A percentile compares a stretch with the other conserved stretches of the same genome.
phyloP scores from a whole-genome alignment of 2,797 vertebrate species.

The Chanos chanos region DNA sequence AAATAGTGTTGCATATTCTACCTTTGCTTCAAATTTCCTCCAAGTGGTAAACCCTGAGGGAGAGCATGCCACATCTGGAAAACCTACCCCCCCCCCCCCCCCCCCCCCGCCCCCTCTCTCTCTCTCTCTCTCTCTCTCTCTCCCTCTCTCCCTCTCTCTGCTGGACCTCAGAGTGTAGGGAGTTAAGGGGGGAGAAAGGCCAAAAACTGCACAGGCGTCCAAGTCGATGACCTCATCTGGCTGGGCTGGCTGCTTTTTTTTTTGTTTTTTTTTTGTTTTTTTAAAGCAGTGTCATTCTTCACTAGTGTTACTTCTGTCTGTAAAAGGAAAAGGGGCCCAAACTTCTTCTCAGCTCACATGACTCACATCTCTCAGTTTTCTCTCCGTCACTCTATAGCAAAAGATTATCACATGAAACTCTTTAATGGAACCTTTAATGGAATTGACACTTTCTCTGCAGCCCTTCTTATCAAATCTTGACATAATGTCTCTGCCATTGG shows the following conservation, averaged over 20 bases:
- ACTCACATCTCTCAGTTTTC: no score
- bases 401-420: no score
- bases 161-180: background rate
- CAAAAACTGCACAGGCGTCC: conserved; percentile 30
- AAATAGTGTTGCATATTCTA: conserved; percentile 26
- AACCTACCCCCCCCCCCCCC: conserved; percentile 14
- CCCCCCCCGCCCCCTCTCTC: background rate
- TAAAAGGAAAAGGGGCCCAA: conserved; percentile 15
- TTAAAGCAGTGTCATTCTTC: conserved; percentile 33
- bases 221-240: conserved; percentile 48
- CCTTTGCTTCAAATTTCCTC: conserved; percentile 29
- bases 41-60: conserved; percentile 17
- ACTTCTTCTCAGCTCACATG: no score
- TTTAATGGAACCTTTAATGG: no score
- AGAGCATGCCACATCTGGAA: conserved; percentile 45
- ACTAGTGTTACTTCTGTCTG: conserved; percentile 21
- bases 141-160: background rate
- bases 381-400: no score
- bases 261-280: no score
- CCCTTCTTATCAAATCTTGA: no score
- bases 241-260: no score
- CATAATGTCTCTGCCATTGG: no score
- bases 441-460: no score
- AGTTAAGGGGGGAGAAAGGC: conserved; percentile 23
- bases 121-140: background rate